These are phyloP conservation scores for Struthio camelus DNA, from an alignment of 2,113 vertebrate genomes.

Conservation along the genomic window DNA sequence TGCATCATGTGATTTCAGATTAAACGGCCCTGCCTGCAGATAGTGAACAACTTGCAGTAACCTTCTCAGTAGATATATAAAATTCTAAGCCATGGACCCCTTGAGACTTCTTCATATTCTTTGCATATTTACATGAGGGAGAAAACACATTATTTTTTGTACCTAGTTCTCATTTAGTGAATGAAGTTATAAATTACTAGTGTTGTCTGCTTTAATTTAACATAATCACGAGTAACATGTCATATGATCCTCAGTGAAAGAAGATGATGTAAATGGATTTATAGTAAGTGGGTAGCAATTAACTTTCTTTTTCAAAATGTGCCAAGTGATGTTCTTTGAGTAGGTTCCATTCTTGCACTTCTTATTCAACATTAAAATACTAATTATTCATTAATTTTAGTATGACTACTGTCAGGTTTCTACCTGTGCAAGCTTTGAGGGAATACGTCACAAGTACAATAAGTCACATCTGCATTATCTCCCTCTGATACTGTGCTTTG, in stretches of 20 bases:
- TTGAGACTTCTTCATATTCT: background rate
- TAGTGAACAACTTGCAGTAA: background rate
- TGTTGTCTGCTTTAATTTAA: background rate
- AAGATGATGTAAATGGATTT: background rate
- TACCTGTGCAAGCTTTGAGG: background rate
- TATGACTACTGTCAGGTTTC: background rate
- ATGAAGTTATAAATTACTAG: background rate
- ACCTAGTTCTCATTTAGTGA: background rate
- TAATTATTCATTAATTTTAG: background rate
- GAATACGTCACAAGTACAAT: rapidly evolving
- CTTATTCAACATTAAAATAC: background rate
- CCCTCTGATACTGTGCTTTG: background rate
- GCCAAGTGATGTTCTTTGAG: background rate
- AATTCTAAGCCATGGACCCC: background rate
- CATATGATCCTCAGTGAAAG: background rate
- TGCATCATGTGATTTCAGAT: background rate
- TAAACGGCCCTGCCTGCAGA: background rate
- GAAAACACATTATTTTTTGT: background rate
- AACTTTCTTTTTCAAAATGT: background rate
- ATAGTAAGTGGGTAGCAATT: background rate
- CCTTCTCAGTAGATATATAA: background rate
- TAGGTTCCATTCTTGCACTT: background rate
- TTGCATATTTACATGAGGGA: background rate
- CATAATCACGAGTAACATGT: background rate
- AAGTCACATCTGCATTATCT: background rate